phyloP scores from a whole-genome alignment of 2,113 vertebrate genomes.

The Sus scrofa region DNA sequence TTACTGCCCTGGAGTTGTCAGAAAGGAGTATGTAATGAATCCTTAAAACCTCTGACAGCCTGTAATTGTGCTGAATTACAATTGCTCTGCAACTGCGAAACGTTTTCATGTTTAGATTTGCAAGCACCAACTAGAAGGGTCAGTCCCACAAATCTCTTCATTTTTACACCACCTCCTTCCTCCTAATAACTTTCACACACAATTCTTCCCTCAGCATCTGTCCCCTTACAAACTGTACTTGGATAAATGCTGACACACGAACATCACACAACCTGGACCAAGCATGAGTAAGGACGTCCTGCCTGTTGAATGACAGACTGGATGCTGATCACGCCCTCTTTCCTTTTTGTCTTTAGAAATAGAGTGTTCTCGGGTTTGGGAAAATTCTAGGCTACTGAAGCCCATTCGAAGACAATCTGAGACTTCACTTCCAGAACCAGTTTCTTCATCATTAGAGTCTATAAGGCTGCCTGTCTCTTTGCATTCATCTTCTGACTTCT shows the following conservation, averaged over 20 bases:
- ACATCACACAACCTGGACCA: background rate
- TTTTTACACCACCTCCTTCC: background rate
- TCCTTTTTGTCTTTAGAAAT: constrained; percentile 29
- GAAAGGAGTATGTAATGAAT: background rate
- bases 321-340: background rate
- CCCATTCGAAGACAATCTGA: background rate
- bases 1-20: background rate
- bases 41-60: background rate
- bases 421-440: background rate
- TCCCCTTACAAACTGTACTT: background rate
- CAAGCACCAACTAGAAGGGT: background rate
- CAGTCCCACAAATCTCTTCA: background rate
- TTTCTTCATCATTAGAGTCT: background rate
- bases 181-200: background rate
- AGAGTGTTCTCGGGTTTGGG: background rate
- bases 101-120: constrained; percentile 26
- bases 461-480: background rate
- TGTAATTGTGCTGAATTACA: background rate
- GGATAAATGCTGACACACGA: background rate
- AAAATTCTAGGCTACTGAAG: background rate
- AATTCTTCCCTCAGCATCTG: background rate
- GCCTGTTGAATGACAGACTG: background rate
- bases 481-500: background rate
- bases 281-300: background rate
- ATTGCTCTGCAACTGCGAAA: background rate